Base-by-base conservation (phyloP, 2,888 invertebrate species). In the Phalera bucephala region DNA sequence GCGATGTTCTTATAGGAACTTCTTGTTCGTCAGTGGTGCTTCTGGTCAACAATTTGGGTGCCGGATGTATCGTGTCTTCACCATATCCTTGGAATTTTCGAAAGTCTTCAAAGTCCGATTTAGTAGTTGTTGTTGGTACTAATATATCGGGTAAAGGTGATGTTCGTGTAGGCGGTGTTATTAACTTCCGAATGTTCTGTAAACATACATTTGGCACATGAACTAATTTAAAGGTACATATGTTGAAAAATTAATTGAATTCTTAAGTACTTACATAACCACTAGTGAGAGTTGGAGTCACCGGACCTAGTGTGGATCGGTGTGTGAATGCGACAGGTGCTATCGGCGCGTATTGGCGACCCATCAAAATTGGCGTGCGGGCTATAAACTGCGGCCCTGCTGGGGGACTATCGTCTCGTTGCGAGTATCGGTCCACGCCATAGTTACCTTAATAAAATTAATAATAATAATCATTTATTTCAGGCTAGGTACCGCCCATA, bases 321-420 rank as follows among this genome's bases (percentile, higher is more conserved):
- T 56, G 68, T n/a, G 68, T 68, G 46, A 87, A 87, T 2, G 70
- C 70, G 3, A 87, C 85, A 0, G 78, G 69, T n/a, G 75, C 63
- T 34, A 86, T 73, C 1, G 87, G 84, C 3, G 82, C 85, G 52
- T 72, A 84, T 41, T 88, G 85, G 4, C 72, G 72, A 1, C 67
- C 59, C 2, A 63, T 21, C 19, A 65, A 40, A 4, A 46, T 20
- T 1, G 69, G 58, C 14, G 70, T 49, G 15, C 77, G 67, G 0
- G 73, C 53, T 28, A 83, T 36, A 39, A 86, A 85, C 33, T 81
- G 79, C 8, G 85, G 83, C 19, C 71, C 67, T 0, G 79, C 75
- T 14, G 83, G 82, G 3, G 82, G 84, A 43, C 83, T 85, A 38
- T 85, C 84, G 38, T 87, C 87, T 6, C 83, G 79, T 42, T 68